Percentiles rank a stretch among this genome's conserved stretches.
These are phyloP conservation scores for Orthonyx spaldingii DNA, from an alignment of 2,113 vertebrate genomes.

Conservation along the genomic window DNA sequence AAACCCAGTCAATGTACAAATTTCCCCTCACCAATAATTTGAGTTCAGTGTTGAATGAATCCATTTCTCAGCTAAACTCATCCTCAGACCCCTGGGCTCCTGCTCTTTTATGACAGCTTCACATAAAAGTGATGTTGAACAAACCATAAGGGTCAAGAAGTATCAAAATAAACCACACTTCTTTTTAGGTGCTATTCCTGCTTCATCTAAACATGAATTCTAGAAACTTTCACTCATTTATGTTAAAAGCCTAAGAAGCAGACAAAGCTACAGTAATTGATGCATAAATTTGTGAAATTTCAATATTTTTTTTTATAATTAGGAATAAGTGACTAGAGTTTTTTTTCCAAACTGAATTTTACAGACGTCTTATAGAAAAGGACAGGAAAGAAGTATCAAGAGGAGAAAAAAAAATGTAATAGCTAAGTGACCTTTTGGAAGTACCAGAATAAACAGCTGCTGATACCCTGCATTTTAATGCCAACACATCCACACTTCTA, in stretches of 20 bases:
- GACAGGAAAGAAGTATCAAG: not conserved
- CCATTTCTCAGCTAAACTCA: not conserved
- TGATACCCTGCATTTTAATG: not conserved
- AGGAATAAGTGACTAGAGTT: accelerated
- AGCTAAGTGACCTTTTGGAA: not conserved
- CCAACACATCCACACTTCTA: not conserved
- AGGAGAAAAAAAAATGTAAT: not conserved
- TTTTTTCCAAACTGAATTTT: not conserved
- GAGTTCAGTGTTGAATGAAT: not conserved
- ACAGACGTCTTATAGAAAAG: not conserved
- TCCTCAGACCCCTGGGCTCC: not conserved
- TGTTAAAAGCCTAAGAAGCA: not conserved
- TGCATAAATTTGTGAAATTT: not conserved
- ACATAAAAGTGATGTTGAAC: not conserved
- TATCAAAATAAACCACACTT: not conserved
- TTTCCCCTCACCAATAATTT: not conserved
- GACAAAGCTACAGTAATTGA: not conserved
- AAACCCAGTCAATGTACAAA: not conserved
- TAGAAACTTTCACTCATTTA: not conserved
- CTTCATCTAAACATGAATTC: not conserved
- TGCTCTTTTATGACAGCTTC: not conserved
- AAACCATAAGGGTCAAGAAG: not conserved
- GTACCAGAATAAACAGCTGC: not conserved
- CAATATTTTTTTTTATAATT: not conserved
- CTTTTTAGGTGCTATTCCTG: not conserved